Conservation (phyloP, 92 coral and sea anemone genomes). For the Blastomussa wellsi region DNA sequence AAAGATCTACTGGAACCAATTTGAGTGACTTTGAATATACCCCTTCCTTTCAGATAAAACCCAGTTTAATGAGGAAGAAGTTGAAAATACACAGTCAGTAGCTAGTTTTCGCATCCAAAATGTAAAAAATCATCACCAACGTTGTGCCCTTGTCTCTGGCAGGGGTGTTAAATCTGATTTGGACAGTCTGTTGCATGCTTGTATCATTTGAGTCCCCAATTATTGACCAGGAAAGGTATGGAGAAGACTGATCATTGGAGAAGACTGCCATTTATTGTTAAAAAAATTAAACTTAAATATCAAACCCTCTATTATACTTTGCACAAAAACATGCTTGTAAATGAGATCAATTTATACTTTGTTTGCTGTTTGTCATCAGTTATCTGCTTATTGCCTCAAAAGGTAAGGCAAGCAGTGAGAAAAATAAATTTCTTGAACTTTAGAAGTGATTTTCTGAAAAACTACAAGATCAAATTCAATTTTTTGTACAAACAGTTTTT, state of each 20-base stretch:
- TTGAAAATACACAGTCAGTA: too few species aligned
- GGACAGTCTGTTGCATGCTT: too few species aligned
- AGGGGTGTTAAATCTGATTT: too few species aligned
- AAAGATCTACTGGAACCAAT: constrained; percentile 37
- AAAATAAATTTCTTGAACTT: constrained; percentile 27
- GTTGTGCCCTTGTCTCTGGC: too few species aligned
- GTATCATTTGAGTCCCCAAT: too few species aligned
- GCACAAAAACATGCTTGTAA: constrained; percentile 15
- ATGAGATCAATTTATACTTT: constrained; percentile 1
- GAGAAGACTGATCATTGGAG: constrained; percentile 31
- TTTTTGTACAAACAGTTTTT: constrained; percentile 33
- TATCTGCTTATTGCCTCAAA: constrained; percentile 13
- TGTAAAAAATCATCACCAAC: too few species aligned
- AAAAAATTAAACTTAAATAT: background rate
- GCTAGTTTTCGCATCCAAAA: too few species aligned
- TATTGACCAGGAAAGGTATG: constrained; percentile 42
- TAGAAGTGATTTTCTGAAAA: too few species aligned
- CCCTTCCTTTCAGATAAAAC: constrained; percentile 37
- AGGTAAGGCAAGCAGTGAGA: constrained; percentile 32
- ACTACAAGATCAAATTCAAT: constrained; percentile 26
- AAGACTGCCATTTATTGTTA: constrained; percentile 3
- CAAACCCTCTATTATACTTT: background rate
- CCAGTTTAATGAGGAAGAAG: constrained; percentile 41
- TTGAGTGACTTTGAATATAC: constrained; percentile 34
- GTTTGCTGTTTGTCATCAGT: too few species aligned